Evolutionary conservation across 2,888 invertebrate species (phyloP).

Genomic region (Lottia scabra): DNA sequence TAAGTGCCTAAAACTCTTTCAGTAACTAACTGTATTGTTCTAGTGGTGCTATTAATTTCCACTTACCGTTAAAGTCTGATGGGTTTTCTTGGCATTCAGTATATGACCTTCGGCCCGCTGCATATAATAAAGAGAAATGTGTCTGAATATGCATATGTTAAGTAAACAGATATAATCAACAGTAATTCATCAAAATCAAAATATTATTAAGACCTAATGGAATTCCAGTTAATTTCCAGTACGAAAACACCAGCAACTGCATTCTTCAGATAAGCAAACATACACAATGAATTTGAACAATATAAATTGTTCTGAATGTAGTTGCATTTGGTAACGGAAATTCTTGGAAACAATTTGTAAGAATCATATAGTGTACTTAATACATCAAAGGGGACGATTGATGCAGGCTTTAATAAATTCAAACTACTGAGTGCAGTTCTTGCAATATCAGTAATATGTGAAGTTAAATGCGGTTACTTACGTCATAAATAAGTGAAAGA

Average conservation of each 20-base stretch:
- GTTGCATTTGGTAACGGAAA: no score
- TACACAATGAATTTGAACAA: no score
- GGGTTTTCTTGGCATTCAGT: constrained; percentile 67
- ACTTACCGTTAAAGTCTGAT: constrained; percentile 60
- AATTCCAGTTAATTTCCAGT: no score
- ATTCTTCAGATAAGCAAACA: no score
- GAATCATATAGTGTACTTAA: background rate
- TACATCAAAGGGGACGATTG: background rate
- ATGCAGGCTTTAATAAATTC: no score
- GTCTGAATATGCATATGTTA: no score
- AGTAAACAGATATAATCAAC: no score
- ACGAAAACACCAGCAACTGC: no score
- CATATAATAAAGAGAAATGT: constrained; percentile 11
- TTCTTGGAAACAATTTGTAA: background rate
- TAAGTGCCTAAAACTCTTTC: background rate
- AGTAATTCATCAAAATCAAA: no score
- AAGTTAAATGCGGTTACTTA: constrained; percentile 41
- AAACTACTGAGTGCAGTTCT: no score
- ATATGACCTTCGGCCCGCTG: constrained; percentile 60
- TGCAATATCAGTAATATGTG: background rate
- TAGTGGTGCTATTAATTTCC: background rate
- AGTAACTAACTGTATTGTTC: background rate
- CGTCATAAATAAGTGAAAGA: constrained; percentile 66
- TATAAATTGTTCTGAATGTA: no score
- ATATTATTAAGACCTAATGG: no score